A percentile compares a stretch with the other conserved stretches of the same genome.
These are phyloP conservation scores for Platalea minor DNA, from an alignment of 2,797 vertebrate species.

Conservation along the genomic window DNA sequence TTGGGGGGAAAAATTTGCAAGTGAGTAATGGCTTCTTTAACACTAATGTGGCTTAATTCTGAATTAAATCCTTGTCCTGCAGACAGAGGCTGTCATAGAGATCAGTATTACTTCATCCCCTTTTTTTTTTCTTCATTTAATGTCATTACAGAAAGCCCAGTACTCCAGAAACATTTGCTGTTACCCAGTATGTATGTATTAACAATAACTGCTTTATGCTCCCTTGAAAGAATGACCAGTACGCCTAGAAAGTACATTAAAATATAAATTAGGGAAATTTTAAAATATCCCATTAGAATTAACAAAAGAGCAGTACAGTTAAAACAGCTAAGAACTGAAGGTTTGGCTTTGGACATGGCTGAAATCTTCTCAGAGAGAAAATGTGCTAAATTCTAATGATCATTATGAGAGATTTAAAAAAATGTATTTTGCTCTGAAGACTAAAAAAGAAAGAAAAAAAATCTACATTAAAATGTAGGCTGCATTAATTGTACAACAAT, in stretches of 20 bases:
- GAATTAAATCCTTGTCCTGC: constrained; percentile 69
- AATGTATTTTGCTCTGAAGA: neutral
- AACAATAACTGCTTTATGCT: constrained; percentile 68
- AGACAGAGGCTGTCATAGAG: constrained; percentile 64
- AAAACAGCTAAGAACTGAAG: neutral
- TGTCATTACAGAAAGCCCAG: constrained; percentile 59
- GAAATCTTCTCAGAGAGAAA: neutral
- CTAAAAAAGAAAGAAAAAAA: neutral
- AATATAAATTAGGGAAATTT: constrained; percentile 25
- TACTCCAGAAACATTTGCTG: constrained; percentile 62
- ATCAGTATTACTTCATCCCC: constrained; percentile 67
- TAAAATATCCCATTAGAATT: neutral
- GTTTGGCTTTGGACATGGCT: neutral
- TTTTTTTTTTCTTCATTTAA: constrained; percentile 50
- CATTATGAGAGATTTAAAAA: neutral
- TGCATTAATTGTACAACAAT: neutral
- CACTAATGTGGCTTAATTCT: constrained; percentile 63
- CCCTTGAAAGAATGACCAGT: constrained; percentile 42
- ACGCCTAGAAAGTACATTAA: constrained; percentile 5
- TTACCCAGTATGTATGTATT: constrained; percentile 34
- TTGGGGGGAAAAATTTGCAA: constrained; percentile 23
- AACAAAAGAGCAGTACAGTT: neutral
- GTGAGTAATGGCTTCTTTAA: constrained; percentile 65
- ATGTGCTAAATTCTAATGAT: neutral
- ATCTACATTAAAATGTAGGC: neutral